phyloP scores from a whole-genome alignment of 2,888 invertebrate genomes.

The Caenorhabditis zanzibari region DNA sequence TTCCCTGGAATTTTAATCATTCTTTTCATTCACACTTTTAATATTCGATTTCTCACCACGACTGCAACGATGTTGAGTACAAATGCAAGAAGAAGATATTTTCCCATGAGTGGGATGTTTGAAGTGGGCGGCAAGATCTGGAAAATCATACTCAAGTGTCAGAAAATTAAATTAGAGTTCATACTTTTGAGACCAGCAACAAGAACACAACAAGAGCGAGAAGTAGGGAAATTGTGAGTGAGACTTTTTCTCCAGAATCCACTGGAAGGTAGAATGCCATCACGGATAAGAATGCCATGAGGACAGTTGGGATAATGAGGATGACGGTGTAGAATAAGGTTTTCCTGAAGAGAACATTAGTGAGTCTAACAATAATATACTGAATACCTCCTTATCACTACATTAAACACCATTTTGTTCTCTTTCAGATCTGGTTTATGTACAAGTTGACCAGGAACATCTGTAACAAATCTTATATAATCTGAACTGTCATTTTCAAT shows the following conservation, averaged over 20 bases:
- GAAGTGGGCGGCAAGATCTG: slow-evolving; percentile 97
- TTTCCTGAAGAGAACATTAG: slow-evolving; percentile 87
- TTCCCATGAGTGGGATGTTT: slow-evolving; percentile 97
- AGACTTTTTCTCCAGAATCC: slow-evolving; percentile 92
- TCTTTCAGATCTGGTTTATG: slow-evolving; percentile 73
- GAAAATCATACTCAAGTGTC: slow-evolving; percentile 17
- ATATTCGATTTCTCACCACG: slow-evolving; percentile 87
- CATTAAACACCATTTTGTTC: slow-evolving; percentile 80
- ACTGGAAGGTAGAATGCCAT: slow-evolving; percentile 97
- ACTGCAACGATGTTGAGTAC: slow-evolving; percentile 99
- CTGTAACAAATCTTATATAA: slow-evolving; percentile 59
- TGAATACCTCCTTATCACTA: slow-evolving; percentile 78
- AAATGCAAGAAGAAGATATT: slow-evolving; percentile 98
- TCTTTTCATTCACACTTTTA: neutral
- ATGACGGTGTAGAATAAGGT: slow-evolving; percentile 99
- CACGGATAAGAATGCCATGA: slow-evolving; percentile 96
- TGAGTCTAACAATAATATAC: neutral
- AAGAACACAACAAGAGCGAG: slow-evolving; percentile 99
- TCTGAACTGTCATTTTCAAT: neutral
- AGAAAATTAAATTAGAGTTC: neutral
- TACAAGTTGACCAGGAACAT: slow-evolving; percentile 84
- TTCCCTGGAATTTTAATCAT: slow-evolving; percentile 63
- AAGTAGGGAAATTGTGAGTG: slow-evolving; percentile 91
- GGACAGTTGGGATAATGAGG: slow-evolving; percentile 97
- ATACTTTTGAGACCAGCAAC: slow-evolving; percentile 93